Evolutionary conservation across 2,888 invertebrate species (phyloP).

Genomic region (Morpho helenor): DNA sequence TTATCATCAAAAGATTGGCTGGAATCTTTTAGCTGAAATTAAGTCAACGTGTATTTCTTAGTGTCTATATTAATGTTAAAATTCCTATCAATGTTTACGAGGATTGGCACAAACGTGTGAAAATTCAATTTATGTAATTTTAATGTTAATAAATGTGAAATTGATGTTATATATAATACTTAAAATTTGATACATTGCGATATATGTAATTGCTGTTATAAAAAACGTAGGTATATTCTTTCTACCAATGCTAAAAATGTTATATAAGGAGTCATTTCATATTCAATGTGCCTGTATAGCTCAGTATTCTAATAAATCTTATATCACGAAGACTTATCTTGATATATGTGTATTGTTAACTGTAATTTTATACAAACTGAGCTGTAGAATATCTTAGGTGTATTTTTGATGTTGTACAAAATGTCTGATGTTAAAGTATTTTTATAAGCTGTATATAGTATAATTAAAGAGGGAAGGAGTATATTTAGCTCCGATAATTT

Average conservation of each 20-base stretch:
- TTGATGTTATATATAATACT: constrained; percentile 3
- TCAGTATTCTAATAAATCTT: constrained; percentile 21
- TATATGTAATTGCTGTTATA: constrained; percentile 16
- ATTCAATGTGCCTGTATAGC: constrained; percentile 38
- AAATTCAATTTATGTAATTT: too few species aligned
- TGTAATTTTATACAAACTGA: constrained; percentile 43
- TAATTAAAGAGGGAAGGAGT: constrained; percentile 7
- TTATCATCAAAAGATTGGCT: too few species aligned
- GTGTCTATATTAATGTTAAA: too few species aligned
- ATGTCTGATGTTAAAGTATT: constrained; percentile 60
- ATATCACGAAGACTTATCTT: constrained; percentile 27
- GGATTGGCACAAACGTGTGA: too few species aligned
- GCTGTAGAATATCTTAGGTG: constrained; percentile 39
- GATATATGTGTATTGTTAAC: constrained; percentile 19
- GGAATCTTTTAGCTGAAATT: too few species aligned
- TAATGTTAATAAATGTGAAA: constrained; percentile 2
- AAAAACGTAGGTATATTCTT: constrained; percentile 20
- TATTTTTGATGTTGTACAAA: constrained; percentile 71
- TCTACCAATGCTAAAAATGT: constrained; percentile 36
- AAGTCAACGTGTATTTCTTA: too few species aligned
- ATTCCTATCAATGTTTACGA: too few species aligned
- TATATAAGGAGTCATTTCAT: constrained; percentile 24
- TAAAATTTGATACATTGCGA: constrained; percentile 4
- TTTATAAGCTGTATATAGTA: constrained; percentile 54
- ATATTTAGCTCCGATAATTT: background rate